phyloP scores from a whole-genome alignment of 2,888 invertebrate genomes.

The Drosophila mettleri region DNA sequence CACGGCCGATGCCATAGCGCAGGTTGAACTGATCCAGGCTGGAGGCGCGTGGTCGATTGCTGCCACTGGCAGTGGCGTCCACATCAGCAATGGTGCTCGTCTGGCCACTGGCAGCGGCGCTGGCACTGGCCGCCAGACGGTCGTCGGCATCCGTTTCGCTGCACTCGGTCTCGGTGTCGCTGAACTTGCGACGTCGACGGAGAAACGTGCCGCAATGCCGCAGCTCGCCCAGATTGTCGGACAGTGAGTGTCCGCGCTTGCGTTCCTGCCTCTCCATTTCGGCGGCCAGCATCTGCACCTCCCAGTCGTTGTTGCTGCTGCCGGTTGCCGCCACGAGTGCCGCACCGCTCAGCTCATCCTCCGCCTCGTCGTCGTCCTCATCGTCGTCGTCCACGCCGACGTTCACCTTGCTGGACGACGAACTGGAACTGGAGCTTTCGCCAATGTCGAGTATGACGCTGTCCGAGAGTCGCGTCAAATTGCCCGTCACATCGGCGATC shows the following conservation, averaged over 20 bases:
- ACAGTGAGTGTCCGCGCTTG: constrained; percentile 78
- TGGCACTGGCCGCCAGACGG: constrained; percentile 29
- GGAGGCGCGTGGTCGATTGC: constrained; percentile 82
- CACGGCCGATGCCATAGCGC: constrained; percentile 80
- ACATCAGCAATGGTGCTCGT: background rate
- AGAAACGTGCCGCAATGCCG: constrained; percentile 74
- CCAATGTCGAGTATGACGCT: constrained; percentile 84
- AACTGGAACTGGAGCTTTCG: constrained; percentile 82
- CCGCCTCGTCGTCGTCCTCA: constrained; percentile 78
- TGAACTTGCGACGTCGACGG: constrained; percentile 82
- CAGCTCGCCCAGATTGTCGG: constrained; percentile 77
- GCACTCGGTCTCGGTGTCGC: constrained; percentile 83
- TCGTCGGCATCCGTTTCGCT: constrained; percentile 82
- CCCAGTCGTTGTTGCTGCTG: constrained; percentile 88
- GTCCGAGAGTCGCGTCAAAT: constrained; percentile 85
- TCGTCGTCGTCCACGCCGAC: constrained; percentile 69
- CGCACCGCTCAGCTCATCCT: constrained; percentile 59
- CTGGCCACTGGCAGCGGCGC: background rate
- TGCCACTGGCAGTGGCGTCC: constrained; percentile 50
- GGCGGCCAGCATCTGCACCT: constrained; percentile 91
- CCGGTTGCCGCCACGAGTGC: constrained; percentile 29
- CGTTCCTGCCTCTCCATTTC: constrained; percentile 88
- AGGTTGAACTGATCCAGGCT: constrained; percentile 84
- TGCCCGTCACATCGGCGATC: constrained; percentile 84
- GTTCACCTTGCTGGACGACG: constrained; percentile 81